Evolutionary conservation across 1,140 invertebrate genomes (phyloP), one percentile per base, ranked within the genome.

Genomic region (Globodera rostochiensis): DNA sequence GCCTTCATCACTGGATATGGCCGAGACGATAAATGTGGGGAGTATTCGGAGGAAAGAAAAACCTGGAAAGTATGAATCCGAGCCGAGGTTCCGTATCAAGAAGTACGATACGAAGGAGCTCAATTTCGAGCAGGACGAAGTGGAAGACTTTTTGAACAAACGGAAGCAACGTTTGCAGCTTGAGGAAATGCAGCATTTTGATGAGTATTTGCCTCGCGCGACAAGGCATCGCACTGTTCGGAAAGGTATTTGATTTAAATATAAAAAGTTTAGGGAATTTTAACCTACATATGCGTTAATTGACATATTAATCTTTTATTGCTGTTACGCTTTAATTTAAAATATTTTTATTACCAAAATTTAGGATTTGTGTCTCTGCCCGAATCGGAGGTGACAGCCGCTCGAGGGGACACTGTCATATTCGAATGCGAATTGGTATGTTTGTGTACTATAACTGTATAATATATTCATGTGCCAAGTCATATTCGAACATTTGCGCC

Each of bases 391-490:
- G 19, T 87, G 15, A 79, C 64, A 45, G 87, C 87, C 11, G 60
- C 88, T 8, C 80, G 88, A 15, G 88, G 87, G 47, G 87, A 88
- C 74, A 88, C 66, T 64, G 84, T 89, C 13, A 81, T 80, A 4
- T 77, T 88, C 47, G 88, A 36, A 36, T 36, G 36, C 36, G 36
- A 36, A 36, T 36, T 36, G 36, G 36, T 36, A 36, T 36, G 36
- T 36, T 2, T 36, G 36, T 0, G 36, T 36, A 36, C 36, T 36
- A 1, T 36, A 36, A 36, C 36, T 36, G 36, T 36, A 36, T 36
- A 36, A 25, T 36, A 36, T 36, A 36, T 36, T 1, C 25, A 25
- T 25, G 25, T 25, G 25, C 25, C 25, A 25, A 25, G 25, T 25
- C 25, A 25, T 25, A 25, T 25, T 25, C 25, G 25, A 25, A 25